Percentiles rank a stretch among this genome's conserved stretches.
phyloP scores from a whole-genome alignment of 2,113 vertebrate species.

The Lepus americanus region DNA sequence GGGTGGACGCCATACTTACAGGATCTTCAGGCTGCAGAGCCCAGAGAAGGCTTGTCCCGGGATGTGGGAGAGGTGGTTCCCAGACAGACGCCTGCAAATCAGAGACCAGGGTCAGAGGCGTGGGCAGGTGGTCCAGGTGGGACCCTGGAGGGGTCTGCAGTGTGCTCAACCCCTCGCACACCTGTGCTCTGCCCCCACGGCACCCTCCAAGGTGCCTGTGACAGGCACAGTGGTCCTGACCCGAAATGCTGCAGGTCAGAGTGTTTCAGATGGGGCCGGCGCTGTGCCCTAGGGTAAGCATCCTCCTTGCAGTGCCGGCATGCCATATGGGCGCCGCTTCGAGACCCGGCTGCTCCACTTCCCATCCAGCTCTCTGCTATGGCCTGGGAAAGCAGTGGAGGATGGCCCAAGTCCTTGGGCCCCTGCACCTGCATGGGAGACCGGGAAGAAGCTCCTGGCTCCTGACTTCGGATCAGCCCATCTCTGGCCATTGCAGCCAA shows the following conservation, averaged over 20 bases:
- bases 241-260: neutral
- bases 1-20: conserved; percentile 96
- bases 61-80: conserved; percentile 95
- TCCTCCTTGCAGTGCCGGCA: too few relatives aligned
- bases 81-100: conserved; percentile 93
- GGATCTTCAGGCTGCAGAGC: conserved; percentile 95
- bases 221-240: neutral
- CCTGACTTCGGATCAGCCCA: too few relatives aligned
- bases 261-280: neutral
- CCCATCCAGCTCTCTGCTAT: too few relatives aligned
- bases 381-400: too few relatives aligned
- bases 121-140: neutral
- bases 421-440: too few relatives aligned
- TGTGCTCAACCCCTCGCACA: neutral
- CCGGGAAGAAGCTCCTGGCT: too few relatives aligned
- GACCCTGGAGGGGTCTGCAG: rapidly evolving
- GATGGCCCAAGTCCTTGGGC: too few relatives aligned
- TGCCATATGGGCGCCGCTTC: too few relatives aligned
- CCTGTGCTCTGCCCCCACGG: neutral
- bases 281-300: too few relatives aligned
- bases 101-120: conserved; percentile 59
- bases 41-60: conserved; percentile 92
- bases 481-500: too few relatives aligned
- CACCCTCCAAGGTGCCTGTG: neutral
- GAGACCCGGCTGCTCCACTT: too few relatives aligned